Conservation (phyloP, 2,113 vertebrate genomes). For the Erythrolamprus reginae region DNA sequence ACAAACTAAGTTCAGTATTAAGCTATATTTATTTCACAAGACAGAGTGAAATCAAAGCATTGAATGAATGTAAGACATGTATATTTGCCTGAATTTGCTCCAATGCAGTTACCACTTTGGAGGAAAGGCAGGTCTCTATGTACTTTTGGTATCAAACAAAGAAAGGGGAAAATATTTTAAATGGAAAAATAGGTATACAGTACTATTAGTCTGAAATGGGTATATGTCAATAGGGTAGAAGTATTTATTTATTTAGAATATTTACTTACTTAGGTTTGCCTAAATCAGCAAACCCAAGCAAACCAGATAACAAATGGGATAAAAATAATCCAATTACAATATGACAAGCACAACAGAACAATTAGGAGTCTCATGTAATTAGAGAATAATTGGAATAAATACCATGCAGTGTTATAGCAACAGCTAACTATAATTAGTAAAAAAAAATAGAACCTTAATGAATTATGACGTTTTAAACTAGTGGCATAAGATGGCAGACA, state of each 20-base stretch:
- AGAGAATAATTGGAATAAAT: neutral
- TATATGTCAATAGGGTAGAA: neutral
- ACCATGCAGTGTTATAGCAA: neutral
- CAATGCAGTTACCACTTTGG: neutral
- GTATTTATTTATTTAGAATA: neutral
- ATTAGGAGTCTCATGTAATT: neutral
- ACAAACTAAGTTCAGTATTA: neutral
- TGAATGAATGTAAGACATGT: neutral
- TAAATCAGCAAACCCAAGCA: neutral
- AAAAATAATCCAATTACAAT: neutral
- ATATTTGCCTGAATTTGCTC: neutral
- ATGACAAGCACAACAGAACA: neutral
- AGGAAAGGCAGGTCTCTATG: neutral
- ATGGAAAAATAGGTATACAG: neutral
- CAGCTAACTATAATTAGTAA: neutral
- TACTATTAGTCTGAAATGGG: neutral
- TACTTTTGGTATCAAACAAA: neutral
- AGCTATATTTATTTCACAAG: neutral
- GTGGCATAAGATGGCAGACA: neutral
- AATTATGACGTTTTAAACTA: neutral
- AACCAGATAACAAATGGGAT: neutral
- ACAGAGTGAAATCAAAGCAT: neutral
- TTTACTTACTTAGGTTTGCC: neutral
- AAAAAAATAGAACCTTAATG: neutral
- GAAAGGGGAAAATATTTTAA: neutral